Evolutionary conservation across 2,888 invertebrate genomes (phyloP).

Genomic region (Campoletis raptor): DNA sequence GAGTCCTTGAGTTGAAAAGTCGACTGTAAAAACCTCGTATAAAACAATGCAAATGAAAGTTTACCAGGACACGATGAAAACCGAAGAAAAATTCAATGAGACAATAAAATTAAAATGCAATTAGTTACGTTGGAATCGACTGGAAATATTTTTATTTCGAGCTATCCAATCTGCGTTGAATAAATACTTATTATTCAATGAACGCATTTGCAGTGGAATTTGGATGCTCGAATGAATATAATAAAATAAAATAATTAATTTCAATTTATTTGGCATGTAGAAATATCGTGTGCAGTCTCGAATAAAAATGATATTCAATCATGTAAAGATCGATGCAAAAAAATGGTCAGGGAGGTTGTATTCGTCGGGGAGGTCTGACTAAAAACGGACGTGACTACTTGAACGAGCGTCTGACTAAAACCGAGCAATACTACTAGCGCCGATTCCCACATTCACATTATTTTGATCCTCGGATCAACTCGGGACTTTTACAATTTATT

Average conservation of each 20-base stretch:
- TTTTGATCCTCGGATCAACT: not conserved
- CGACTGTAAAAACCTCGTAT: not conserved
- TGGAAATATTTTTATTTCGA: not conserved
- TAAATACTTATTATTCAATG: not conserved
- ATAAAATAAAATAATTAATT: not conserved
- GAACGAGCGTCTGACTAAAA: slow-evolving; percentile 9
- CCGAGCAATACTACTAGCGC: slow-evolving; percentile 12
- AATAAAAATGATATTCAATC: not conserved
- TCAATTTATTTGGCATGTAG: not conserved
- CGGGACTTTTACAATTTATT: too few relatives aligned
- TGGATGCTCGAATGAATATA: not conserved
- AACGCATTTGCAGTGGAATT: not conserved
- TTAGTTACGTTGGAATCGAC: not conserved
- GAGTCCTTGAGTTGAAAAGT: not conserved
- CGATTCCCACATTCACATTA: not conserved
- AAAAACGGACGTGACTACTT: slow-evolving; percentile 2
- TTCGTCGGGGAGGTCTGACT: slow-evolving; percentile 11
- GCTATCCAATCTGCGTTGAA: not conserved
- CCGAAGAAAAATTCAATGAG: not conserved
- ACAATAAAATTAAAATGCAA: not conserved
- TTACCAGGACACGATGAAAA: not conserved
- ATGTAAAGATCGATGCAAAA: not conserved
- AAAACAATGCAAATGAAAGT: not conserved
- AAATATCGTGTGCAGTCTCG: not conserved
- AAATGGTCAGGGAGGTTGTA: not conserved